phyloP scores from a whole-genome alignment of 2,797 vertebrate genomes.

The Alcedo atthis region DNA sequence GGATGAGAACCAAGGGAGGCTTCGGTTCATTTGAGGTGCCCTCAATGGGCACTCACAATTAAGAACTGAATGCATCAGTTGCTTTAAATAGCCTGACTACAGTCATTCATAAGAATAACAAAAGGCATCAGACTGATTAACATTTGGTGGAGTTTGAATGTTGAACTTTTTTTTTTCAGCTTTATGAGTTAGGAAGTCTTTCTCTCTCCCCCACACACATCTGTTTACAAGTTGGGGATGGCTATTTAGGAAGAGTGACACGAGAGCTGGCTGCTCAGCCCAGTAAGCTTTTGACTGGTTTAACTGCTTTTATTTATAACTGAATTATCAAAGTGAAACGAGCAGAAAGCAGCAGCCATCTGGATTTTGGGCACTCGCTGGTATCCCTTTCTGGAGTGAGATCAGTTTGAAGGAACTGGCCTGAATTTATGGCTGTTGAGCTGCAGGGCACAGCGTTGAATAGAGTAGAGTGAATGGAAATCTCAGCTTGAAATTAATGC shows the following conservation, averaged over 20 bases:
- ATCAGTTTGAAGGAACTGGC: background rate
- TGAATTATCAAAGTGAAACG: background rate
- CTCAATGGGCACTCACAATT: constrained; percentile 53
- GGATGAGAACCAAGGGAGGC: constrained; percentile 43
- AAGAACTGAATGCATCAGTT: constrained; percentile 61
- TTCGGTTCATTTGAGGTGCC: constrained; percentile 57
- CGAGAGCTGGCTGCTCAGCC: background rate
- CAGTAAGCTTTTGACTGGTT: background rate
- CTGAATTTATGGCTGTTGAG: background rate
- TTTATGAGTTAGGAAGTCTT: constrained; percentile 24
- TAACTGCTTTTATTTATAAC: background rate
- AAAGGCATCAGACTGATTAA: constrained; percentile 28
- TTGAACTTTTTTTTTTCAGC: constrained; percentile 12
- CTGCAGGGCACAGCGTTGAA: background rate
- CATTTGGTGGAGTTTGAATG: constrained; percentile 24
- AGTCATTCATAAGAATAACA: constrained; percentile 63
- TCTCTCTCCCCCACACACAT: constrained; percentile 14
- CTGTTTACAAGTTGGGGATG: background rate
- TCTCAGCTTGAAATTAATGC: background rate
- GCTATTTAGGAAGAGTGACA: background rate
- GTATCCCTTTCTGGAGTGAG: background rate
- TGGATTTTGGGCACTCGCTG: background rate
- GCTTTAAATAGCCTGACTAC: constrained; percentile 59
- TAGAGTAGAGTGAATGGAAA: background rate
- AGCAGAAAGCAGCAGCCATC: background rate